These are phyloP conservation scores for Hemicentrotus pulcherrimus DNA, from an alignment of 35 echinoderm and acorn worm genomes.

Conservation along the genomic window DNA sequence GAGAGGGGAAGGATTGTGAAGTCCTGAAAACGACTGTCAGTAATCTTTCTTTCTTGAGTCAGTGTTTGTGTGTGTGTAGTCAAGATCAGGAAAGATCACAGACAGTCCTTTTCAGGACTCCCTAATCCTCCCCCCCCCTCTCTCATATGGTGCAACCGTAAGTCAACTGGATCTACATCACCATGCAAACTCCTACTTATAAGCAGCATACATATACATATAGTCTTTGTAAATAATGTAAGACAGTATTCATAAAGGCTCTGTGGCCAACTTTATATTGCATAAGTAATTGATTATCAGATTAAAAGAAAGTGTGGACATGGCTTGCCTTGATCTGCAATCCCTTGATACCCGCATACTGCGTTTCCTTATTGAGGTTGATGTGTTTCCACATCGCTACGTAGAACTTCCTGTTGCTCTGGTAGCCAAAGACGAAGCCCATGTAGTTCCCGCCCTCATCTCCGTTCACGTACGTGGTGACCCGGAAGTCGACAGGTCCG, in stretches of 20 bases:
- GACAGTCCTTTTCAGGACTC: too few relatives aligned
- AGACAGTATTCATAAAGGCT: constrained; percentile 67
- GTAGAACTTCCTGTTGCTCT: constrained; percentile 88
- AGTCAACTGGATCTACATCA: too few relatives aligned
- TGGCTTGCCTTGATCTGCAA: constrained; percentile 82
- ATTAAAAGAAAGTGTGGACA: background rate
- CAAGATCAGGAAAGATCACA: too few relatives aligned
- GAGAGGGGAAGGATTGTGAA: too few relatives aligned
- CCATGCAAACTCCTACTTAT: too few relatives aligned
- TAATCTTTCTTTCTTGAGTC: too few relatives aligned
- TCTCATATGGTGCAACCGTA: too few relatives aligned
- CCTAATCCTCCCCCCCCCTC: too few relatives aligned
- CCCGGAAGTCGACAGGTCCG: constrained; percentile 69
- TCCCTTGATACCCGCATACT: constrained; percentile 86
- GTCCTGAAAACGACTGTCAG: too few relatives aligned
- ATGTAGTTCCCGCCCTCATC: constrained; percentile 80
- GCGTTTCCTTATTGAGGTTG: constrained; percentile 67
- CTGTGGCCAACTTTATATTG: constrained; percentile 66
- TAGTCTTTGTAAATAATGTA: constrained; percentile 73
- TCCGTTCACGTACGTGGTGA: constrained; percentile 76
- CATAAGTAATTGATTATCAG: constrained; percentile 15
- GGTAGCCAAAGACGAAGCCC: constrained; percentile 93
- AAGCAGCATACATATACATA: too few relatives aligned
- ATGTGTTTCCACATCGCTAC: constrained; percentile 87
- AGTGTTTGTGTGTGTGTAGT: too few relatives aligned